A percentile compares a stretch with the other conserved stretches of the same genome.
Evolutionary conservation across 2,888 invertebrate genomes (phyloP).

Genomic region (Lithophane leautieri): DNA sequence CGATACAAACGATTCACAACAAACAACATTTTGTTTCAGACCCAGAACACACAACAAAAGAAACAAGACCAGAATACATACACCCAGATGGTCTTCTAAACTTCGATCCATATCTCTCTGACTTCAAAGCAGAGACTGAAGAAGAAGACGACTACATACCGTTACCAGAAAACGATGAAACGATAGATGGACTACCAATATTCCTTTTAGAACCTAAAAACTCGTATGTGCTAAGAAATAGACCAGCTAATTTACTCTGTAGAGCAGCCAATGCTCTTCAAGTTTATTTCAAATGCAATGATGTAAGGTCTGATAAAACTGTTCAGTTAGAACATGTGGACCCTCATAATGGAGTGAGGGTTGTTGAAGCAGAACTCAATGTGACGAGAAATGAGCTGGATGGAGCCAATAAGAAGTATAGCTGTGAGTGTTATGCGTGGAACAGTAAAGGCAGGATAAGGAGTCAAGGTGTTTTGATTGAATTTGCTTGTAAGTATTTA

Average conservation of each 20-base stretch:
- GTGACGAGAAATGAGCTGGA: constrained; percentile 95
- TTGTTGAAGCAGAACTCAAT: constrained; percentile 94
- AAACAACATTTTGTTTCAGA: constrained; percentile 74
- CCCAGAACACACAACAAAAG: constrained; percentile 84
- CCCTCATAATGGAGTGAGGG: constrained; percentile 94
- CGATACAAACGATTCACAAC: not conserved
- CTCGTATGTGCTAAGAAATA: constrained; percentile 96
- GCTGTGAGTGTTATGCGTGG: constrained; percentile 97
- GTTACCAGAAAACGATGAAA: constrained; percentile 90
- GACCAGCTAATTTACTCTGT: constrained; percentile 96
- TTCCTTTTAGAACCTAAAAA: constrained; percentile 97
- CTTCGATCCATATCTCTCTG: constrained; percentile 86
- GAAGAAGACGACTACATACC: constrained; percentile 89
- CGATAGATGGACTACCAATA: constrained; percentile 94
- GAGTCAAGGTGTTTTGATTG: constrained; percentile 94
- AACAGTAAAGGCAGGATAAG: constrained; percentile 94
- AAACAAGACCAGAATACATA: constrained; percentile 86
- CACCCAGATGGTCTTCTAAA: constrained; percentile 85
- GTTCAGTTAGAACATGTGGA: constrained; percentile 94
- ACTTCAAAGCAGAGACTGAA: constrained; percentile 83
- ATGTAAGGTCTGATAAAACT: constrained; percentile 89
- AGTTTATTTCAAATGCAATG: constrained; percentile 95
- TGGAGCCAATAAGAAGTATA: constrained; percentile 95
- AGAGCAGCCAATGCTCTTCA: constrained; percentile 97
- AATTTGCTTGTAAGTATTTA: constrained; percentile 95